Evolutionary conservation across 2,888 invertebrate species (phyloP), one percentile per base, ranked within the genome.

Genomic region (Brachypalpus laphriformis): DNA sequence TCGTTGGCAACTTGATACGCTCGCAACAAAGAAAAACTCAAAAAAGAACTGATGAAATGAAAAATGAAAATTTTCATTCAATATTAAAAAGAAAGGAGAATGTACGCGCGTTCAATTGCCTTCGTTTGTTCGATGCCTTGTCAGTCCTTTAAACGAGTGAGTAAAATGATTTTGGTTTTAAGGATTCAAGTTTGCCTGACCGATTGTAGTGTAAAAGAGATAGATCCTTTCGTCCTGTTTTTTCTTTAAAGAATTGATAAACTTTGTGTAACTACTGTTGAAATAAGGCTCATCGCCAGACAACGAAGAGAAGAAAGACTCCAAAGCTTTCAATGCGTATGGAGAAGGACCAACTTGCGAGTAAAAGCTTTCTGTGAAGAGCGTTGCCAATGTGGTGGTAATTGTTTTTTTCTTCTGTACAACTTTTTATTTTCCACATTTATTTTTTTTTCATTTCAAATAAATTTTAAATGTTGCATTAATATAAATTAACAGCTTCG

Each of bases 121-220:
- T 63, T 71, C 47, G 18, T 56, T 63, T 54, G 54, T 71, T 71
- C 22, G 49, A 68, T 63, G 51, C 20, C 28, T 81, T 83, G 37
- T 63, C 57, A 42, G 78, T 75, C 57, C 74, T 80, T 63, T 71
- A 70, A 74, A 63, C 68, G 83, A 83, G 63, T 63, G 57, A 78
- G 34, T 34, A 16, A 68, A 57, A 63, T 31, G 47, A 78, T 22
- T 68, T 63, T 66, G 47, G 25, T 72, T 68, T 63, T 49, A 56
- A 59, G 56, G 72, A 78, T 45, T 51, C 49, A 66, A 47, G 11
- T 74, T 70, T 75, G 54, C 45, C 75, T 20, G 54, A 75, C 40
- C 31, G 49, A 51, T 20, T 56, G 65, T 37, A 49, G 82, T 59
- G 72, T 14, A 70, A 80, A 47, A 59, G 83, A 70, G 70, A 75